These are phyloP conservation scores for Ahaetulla prasina DNA, from an alignment of 2,113 vertebrate species.

Conservation along the genomic window DNA sequence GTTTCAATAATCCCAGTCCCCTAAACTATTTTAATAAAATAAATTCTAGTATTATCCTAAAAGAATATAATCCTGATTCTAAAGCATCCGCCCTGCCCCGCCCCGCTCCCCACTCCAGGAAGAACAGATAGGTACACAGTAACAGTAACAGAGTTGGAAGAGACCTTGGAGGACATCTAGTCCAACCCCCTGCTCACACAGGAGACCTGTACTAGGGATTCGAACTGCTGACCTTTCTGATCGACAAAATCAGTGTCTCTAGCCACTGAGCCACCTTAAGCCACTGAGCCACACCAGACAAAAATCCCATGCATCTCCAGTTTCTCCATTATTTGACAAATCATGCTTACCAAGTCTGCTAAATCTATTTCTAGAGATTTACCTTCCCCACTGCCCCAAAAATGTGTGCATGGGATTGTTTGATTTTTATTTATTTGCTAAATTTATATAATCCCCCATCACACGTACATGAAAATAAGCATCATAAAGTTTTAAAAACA, in stretches of 20 bases:
- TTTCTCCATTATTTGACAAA: not conserved
- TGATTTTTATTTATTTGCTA: not conserved
- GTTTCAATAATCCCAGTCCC: not conserved
- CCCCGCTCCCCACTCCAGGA: not conserved
- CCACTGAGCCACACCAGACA: not conserved
- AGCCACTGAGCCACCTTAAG: too few relatives aligned
- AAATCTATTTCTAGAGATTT: not conserved
- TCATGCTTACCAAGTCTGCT: not conserved
- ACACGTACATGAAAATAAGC: not conserved
- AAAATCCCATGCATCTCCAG: not conserved
- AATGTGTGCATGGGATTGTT: not conserved
- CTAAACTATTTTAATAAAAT: not conserved
- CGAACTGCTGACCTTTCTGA: too few relatives aligned
- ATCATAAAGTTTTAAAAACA: not conserved
- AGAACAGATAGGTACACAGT: not conserved
- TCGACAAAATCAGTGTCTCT: too few relatives aligned
- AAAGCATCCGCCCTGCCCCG: not conserved
- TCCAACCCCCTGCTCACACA: too few relatives aligned
- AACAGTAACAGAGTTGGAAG: too few relatives aligned
- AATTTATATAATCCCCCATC: not conserved
- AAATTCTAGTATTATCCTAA: not conserved
- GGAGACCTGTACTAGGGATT: too few relatives aligned
- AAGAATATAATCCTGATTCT: not conserved
- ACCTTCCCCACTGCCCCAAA: not conserved
- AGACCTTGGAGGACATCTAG: too few relatives aligned